A percentile compares a stretch with the other conserved stretches of the same genome.
Conservation (phyloP, 2,113 vertebrate genomes). For the Rafetus swinhoei region DNA sequence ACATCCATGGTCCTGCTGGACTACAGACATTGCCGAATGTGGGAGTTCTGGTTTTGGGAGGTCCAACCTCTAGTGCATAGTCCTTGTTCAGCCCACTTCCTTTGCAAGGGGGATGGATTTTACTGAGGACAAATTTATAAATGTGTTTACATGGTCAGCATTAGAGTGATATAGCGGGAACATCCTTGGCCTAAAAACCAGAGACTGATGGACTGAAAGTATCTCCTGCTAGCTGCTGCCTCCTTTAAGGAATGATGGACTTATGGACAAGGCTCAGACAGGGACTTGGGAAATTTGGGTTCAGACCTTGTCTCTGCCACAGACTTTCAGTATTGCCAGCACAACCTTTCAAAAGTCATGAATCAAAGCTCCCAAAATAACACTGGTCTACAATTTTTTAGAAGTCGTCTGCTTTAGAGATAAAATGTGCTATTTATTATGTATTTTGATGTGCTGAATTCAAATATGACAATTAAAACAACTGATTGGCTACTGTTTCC, state of each 20-base stretch:
- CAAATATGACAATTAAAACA: too few relatives aligned
- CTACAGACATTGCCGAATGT: too few relatives aligned
- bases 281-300: not conserved
- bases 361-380: not conserved
- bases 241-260: not conserved
- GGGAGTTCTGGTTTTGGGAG: too few relatives aligned
- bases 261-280: not conserved
- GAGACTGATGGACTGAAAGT: not conserved
- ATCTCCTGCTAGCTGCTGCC: not conserved
- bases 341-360: not conserved
- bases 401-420: too few relatives aligned
- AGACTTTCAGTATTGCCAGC: not conserved
- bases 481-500: too few relatives aligned
- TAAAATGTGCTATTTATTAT: too few relatives aligned
- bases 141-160: not conserved
- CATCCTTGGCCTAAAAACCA: not conserved
- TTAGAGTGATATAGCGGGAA: not conserved
- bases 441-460: too few relatives aligned
- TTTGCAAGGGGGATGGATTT: not conserved
- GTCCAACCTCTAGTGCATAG: not conserved
- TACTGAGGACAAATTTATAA: not conserved
- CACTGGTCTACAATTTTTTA: too few relatives aligned
- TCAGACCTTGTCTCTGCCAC: not conserved
- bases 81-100: not conserved
- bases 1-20: too few relatives aligned